phyloP scores from a whole-genome alignment of 2,888 invertebrate genomes.

The Gonocerus acuteangulatus region DNA sequence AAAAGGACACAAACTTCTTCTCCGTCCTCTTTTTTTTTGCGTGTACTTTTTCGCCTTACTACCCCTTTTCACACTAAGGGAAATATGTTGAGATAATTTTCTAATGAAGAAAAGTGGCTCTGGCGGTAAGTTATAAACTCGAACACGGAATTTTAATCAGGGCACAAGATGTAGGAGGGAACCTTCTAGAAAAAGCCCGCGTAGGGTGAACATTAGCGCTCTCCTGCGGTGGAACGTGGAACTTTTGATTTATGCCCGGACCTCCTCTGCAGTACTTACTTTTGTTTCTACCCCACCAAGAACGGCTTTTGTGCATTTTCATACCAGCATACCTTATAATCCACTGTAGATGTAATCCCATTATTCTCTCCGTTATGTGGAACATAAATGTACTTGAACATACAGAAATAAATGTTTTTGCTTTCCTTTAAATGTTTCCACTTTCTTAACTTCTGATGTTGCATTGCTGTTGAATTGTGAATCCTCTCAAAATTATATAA shows the following conservation, averaged over 20 bases:
- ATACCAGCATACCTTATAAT: too few relatives aligned
- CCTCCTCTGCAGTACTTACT: background rate
- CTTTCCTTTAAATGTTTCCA: too few relatives aligned
- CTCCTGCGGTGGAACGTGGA: slow-evolving; percentile 1
- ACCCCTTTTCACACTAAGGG: slow-evolving; percentile 16
- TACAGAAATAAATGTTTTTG: too few relatives aligned
- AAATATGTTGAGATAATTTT: slow-evolving; percentile 26
- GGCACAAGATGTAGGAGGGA: slow-evolving; percentile 10
- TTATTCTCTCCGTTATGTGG: too few relatives aligned
- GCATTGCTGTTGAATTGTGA: too few relatives aligned
- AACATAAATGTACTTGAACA: too few relatives aligned
- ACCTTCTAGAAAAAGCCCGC: background rate
- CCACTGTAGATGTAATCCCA: too few relatives aligned
- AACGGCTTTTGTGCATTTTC: too few relatives aligned
- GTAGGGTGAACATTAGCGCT: slow-evolving; percentile 10
- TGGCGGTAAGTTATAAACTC: slow-evolving; percentile 14
- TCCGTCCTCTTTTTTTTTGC: background rate
- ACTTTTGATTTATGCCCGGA: slow-evolving; percentile 7
- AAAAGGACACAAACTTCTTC: too few relatives aligned
- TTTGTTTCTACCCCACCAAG: background rate
- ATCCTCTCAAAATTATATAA: too few relatives aligned
- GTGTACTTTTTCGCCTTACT: background rate
- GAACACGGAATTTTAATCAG: slow-evolving; percentile 23
- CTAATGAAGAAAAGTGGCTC: slow-evolving; percentile 24
- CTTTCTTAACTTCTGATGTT: too few relatives aligned